Conservation (phyloP, 1,140 invertebrate species). For the Drosophila subobscura region DNA sequence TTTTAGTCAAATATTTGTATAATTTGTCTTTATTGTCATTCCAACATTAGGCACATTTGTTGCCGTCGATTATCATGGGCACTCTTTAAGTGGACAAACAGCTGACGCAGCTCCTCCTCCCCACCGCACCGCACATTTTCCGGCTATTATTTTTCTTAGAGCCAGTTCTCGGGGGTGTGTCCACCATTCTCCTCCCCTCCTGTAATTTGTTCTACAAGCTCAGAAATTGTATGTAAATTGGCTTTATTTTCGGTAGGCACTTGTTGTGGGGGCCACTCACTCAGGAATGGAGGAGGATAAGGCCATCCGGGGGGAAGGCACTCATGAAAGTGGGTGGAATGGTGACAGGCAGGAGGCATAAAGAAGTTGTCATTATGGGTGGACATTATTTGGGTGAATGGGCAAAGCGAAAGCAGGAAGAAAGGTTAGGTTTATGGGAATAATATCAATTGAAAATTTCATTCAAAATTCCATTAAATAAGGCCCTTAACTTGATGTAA, state of each 20-base stretch:
- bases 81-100: conserved; percentile 76
- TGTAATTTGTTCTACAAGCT: conserved; percentile 44
- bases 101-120: conserved; percentile 57
- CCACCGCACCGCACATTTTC: conserved; percentile 20
- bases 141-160: conserved; percentile 7
- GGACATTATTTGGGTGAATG: no score
- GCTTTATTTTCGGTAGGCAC: not conserved
- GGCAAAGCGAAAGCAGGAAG: no score
- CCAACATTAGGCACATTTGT: conserved; percentile 72
- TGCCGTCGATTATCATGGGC: conserved; percentile 70
- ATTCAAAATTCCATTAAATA: no score
- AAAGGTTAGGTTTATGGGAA: no score
- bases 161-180: conserved; percentile 3
- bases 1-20: conserved; percentile 71
- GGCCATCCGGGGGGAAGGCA: no score
- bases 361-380: no score
- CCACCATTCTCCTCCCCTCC: not conserved
- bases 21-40: conserved; percentile 76
- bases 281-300: not conserved
- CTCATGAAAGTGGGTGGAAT: no score
- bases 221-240: conserved; percentile 50
- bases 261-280: no score
- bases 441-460: no score
- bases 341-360: no score
- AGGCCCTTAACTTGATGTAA: no score